phyloP scores from a whole-genome alignment of 2,888 invertebrate species.

The Caenorhabditis sp. region DNA sequence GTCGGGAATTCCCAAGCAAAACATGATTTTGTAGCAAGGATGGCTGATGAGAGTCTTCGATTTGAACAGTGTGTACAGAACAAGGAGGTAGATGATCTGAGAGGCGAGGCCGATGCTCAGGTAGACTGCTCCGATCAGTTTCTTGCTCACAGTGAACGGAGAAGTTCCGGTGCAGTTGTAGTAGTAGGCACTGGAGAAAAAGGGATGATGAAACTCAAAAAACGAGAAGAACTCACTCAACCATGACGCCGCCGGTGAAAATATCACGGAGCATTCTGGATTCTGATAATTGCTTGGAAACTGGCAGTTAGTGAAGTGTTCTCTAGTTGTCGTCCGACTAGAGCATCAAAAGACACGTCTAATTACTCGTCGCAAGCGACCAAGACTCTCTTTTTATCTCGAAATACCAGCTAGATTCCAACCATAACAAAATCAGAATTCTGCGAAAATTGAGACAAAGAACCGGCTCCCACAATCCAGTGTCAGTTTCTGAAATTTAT shows the following conservation, averaged over 20 bases:
- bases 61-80: slow-evolving; percentile 23
- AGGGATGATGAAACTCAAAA: too few species aligned
- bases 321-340: not conserved
- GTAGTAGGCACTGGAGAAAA: slow-evolving; percentile 26
- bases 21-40: slow-evolving; percentile 63
- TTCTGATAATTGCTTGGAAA: not conserved
- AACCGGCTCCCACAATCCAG: slow-evolving; percentile 1
- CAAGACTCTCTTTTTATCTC: slow-evolving; percentile 7
- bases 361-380: slow-evolving; percentile 15
- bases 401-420: too few species aligned
- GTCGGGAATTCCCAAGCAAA: slow-evolving; percentile 53
- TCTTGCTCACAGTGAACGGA: slow-evolving; percentile 20
- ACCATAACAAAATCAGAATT: slow-evolving; percentile 17
- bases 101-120: slow-evolving; percentile 40
- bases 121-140: slow-evolving; percentile 34
- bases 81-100: slow-evolving; percentile 44
- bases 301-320: not conserved
- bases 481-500: not conserved
- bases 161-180: slow-evolving; percentile 59
- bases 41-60: slow-evolving; percentile 27
- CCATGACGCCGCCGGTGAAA: slow-evolving; percentile 10
- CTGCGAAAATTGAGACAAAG: slow-evolving; percentile 36
- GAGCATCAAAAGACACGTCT: slow-evolving; percentile 1
- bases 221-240: slow-evolving; percentile 15
- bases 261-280: slow-evolving; percentile 30